These are phyloP conservation scores for Chloroceryle aenea DNA, from an alignment of 2,113 vertebrate genomes.

Conservation along the genomic window DNA sequence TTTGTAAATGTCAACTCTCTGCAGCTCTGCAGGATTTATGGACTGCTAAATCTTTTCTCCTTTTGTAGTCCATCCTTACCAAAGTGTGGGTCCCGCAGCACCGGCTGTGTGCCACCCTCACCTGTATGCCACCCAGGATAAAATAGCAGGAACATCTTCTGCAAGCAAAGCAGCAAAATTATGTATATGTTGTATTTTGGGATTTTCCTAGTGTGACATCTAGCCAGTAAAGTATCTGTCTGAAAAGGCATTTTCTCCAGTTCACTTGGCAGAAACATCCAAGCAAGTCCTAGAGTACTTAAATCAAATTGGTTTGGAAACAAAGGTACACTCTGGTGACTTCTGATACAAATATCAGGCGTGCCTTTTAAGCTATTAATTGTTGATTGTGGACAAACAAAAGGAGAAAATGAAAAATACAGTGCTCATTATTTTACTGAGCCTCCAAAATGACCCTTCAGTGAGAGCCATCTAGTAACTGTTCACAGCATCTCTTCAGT, in stretches of 20 bases:
- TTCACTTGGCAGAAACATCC: neutral
- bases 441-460: neutral
- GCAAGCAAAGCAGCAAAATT: neutral
- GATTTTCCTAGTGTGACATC: neutral
- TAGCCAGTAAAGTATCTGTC: neutral
- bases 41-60: neutral
- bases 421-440: neutral
- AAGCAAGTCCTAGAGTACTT: neutral
- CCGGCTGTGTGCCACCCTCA: neutral
- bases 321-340: neutral
- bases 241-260: neutral
- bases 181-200: neutral
- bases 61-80: neutral
- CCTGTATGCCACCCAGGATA: neutral
- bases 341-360: neutral
- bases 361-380: neutral
- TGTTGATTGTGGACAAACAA: neutral
- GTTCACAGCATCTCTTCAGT: neutral
- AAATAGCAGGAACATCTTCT: neutral
- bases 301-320: neutral
- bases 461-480: neutral
- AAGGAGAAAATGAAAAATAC: neutral
- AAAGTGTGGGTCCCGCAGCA: neutral
- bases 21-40: constrained; percentile 18
- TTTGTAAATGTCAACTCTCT: constrained; percentile 41